phyloP scores from a whole-genome alignment of 2,888 invertebrate species.

The Cerceris rybyensis region DNA sequence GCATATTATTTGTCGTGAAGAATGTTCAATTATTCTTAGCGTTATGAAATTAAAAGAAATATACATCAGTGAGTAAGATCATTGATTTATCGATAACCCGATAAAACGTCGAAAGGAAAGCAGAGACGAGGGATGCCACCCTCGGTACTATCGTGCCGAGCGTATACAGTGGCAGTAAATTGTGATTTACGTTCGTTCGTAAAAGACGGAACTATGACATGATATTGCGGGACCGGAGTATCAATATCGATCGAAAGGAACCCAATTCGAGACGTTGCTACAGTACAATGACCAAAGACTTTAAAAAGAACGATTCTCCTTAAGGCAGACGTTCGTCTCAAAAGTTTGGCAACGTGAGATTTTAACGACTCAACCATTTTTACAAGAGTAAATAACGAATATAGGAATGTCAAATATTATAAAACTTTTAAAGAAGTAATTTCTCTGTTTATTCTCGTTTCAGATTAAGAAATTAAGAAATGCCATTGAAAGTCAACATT shows the following conservation, averaged over 20 bases:
- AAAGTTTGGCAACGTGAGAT: not conserved
- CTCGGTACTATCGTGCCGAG: constrained; percentile 40
- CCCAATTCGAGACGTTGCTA: not conserved
- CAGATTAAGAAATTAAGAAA: too few species aligned
- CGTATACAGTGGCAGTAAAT: constrained; percentile 65
- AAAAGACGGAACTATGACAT: constrained; percentile 66
- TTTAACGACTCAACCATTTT: not conserved
- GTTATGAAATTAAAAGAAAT: not conserved
- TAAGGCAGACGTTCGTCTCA: not conserved
- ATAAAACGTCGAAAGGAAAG: constrained; percentile 21
- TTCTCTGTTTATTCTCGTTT: too few species aligned
- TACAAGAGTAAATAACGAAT: too few species aligned
- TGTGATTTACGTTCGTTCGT: constrained; percentile 70
- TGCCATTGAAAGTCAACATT: too few species aligned
- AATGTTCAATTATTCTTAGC: not conserved
- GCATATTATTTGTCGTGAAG: not conserved
- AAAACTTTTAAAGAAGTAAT: too few species aligned
- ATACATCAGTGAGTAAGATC: constrained; percentile 17
- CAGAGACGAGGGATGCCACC: constrained; percentile 34
- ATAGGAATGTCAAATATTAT: too few species aligned
- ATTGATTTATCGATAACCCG: constrained; percentile 43
- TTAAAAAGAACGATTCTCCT: constrained; percentile 35
- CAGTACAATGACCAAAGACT: constrained; percentile 40
- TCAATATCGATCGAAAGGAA: constrained; percentile 50
- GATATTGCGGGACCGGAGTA: constrained; percentile 47